A percentile compares a stretch with the other conserved stretches of the same genome.
phyloP scores from a whole-genome alignment of 2,888 invertebrate species.

The Hydropsyche betteni region DNA sequence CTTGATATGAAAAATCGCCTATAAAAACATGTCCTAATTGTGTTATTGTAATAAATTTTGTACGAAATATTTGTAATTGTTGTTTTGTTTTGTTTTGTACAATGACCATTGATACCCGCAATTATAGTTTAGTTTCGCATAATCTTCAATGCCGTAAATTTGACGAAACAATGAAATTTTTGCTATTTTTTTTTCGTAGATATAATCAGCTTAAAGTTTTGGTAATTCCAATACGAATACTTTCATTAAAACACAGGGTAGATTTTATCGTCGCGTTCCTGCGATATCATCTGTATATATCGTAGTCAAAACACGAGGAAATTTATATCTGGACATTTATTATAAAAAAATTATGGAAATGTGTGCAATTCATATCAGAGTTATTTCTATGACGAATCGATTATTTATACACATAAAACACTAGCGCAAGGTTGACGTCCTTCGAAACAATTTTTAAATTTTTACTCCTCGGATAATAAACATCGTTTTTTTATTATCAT shows the following conservation, averaged over 20 bases:
- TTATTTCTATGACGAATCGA: too few species aligned
- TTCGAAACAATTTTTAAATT: too few species aligned
- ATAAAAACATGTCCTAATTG: background rate
- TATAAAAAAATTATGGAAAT: too few species aligned
- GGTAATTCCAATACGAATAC: background rate
- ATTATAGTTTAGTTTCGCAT: background rate
- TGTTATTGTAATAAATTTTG: slow-evolving; percentile 1
- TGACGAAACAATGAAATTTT: background rate
- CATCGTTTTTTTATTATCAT: too few species aligned
- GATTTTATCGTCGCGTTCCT: background rate
- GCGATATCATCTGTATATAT: background rate
- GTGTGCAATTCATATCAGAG: too few species aligned
- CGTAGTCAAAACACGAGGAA: too few species aligned
- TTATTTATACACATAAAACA: too few species aligned
- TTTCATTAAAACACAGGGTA: slow-evolving; percentile 5
- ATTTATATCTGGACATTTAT: too few species aligned
- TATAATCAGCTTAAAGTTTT: too few species aligned
- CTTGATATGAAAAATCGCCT: background rate
- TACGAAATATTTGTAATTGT: background rate
- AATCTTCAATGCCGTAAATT: background rate
- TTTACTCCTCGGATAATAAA: too few species aligned
- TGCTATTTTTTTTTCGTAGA: background rate
- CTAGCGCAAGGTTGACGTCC: too few species aligned
- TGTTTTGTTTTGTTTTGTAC: too few species aligned
- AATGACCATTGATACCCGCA: background rate